Percentiles rank a stretch among this genome's conserved stretches.
Evolutionary conservation across 1,140 invertebrate genomes (phyloP).

Genomic region (Amyelois transitella): DNA sequence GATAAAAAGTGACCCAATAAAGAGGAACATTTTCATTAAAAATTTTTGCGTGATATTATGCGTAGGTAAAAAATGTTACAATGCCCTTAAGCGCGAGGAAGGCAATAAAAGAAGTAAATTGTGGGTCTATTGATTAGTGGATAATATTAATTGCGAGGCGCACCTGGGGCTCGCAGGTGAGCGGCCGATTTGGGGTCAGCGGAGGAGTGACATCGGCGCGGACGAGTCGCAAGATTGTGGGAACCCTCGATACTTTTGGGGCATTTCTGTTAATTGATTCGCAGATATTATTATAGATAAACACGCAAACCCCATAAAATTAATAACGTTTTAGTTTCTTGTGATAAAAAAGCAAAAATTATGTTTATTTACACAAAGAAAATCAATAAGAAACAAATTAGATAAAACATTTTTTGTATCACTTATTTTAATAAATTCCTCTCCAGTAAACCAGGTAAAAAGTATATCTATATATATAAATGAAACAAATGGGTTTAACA

Average conservation of each 20-base stretch:
- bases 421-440: background rate
- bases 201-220: conserved; percentile 43
- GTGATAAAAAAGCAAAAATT: background rate
- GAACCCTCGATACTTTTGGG: conserved; percentile 20
- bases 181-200: conserved; percentile 57
- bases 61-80: conserved; percentile 10
- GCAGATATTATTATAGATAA: conserved; percentile 3
- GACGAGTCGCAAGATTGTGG: conserved; percentile 38
- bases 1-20: conserved; percentile 41
- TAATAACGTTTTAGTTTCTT: background rate
- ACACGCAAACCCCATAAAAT: conserved; percentile 5
- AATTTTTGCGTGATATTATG: conserved; percentile 16
- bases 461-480: conserved; percentile 24
- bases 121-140: conserved; percentile 57
- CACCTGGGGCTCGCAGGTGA: conserved; percentile 67
- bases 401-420: background rate
- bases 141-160: conserved; percentile 61
- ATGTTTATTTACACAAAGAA: background rate
- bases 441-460: too few species aligned
- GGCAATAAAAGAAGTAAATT: conserved; percentile 60
- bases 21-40: conserved; percentile 31
- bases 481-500: conserved; percentile 43
- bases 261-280: conserved; percentile 7
- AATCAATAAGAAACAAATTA: background rate
- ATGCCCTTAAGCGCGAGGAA: conserved; percentile 25